Base-by-base conservation (phyloP, 2,113 vertebrate species). In the Tachysurus vachellii region DNA sequence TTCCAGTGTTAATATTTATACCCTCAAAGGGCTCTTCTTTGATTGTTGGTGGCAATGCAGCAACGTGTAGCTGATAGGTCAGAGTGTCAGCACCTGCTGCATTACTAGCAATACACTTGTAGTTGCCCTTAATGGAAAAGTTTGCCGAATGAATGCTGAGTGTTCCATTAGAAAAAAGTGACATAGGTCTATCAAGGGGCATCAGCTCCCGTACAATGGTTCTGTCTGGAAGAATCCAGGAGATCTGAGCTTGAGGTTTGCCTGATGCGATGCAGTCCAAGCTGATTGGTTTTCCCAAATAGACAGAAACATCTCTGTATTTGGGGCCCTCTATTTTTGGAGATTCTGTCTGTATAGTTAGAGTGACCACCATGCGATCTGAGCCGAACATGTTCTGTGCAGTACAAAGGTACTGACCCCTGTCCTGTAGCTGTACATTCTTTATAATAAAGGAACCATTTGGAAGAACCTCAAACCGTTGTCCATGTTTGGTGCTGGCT, bases 31-130 rank as follows among this genome's bases (percentile, higher is more conserved):
- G 42, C 31, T 79, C 91, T 90, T 95, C 94, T 10, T 87, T 89
- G 83, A 96, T 95, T 76, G 89, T 93, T 59, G 95, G 95, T 76
- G 95, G 94, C 36, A 95, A 87, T 66, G 94, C 94, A 21, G 92
- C 92, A 84, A 96, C 93, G n/a, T 93, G 94, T 54, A 96, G 86
- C 73, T 93, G 92, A 86, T 95, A 95, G 7, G 93, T 96, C 6
- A 96, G 73, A 47, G 95, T 95, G 84, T 96, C 95, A 17, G 95
- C 95, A 44, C 95, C 95, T 8, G 94, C 95, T 57, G 93, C 94
- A 62, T 95, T 96, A 90, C 95, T 96, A 66, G 95, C 95, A 5
- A 96, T 95, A 73, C 95, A 96, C 91, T 95, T 95, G 88, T 96
- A 96, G 77, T 94, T 91, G 5, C 95, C 95, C 93, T 95, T 95